Percentiles rank a stretch among this genome's conserved stretches.
These are phyloP conservation scores for Torymus auratus DNA, from an alignment of 2,888 invertebrate species.

Conservation along the genomic window DNA sequence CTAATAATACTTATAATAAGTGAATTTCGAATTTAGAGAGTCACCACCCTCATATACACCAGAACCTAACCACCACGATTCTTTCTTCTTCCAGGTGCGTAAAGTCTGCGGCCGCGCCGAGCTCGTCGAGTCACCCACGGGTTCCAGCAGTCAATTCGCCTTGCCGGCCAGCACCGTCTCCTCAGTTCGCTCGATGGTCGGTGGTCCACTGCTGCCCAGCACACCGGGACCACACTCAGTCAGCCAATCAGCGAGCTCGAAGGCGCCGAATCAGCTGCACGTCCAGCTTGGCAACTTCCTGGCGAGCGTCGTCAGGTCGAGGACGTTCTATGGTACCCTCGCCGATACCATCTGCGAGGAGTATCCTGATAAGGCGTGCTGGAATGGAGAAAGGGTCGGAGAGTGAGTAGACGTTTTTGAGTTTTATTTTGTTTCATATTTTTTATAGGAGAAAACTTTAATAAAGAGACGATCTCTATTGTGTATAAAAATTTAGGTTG, in stretches of 20 bases:
- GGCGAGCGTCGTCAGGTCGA: slow-evolving; percentile 79
- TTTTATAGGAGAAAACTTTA: no score
- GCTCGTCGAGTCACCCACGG: slow-evolving; percentile 59
- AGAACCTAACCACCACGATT: no score
- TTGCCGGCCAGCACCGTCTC: slow-evolving; percentile 46
- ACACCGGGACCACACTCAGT: no score
- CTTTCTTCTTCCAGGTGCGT: slow-evolving; percentile 69
- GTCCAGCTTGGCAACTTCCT: slow-evolving; percentile 74
- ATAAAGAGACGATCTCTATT: no score
- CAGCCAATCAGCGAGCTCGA: slow-evolving; percentile 19
- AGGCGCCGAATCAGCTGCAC: slow-evolving; percentile 63
- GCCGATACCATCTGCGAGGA: slow-evolving; percentile 89
- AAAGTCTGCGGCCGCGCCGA: slow-evolving; percentile 72
- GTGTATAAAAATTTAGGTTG: no score
- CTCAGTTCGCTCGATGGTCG: slow-evolving; percentile 30
- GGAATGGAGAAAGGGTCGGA: slow-evolving; percentile 88
- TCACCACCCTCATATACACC: no score
- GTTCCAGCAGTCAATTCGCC: slow-evolving; percentile 18
- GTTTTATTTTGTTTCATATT: slow-evolving; percentile 9
- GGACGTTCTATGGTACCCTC: slow-evolving; percentile 89
- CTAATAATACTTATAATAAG: no score
- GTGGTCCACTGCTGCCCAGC: slow-evolving; percentile 2
- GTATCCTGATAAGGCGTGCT: slow-evolving; percentile 83
- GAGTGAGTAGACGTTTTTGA: slow-evolving; percentile 81
- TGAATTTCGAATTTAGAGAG: no score